Conservation (phyloP, 2,113 vertebrate species). For the Hemichromis elongatus region DNA sequence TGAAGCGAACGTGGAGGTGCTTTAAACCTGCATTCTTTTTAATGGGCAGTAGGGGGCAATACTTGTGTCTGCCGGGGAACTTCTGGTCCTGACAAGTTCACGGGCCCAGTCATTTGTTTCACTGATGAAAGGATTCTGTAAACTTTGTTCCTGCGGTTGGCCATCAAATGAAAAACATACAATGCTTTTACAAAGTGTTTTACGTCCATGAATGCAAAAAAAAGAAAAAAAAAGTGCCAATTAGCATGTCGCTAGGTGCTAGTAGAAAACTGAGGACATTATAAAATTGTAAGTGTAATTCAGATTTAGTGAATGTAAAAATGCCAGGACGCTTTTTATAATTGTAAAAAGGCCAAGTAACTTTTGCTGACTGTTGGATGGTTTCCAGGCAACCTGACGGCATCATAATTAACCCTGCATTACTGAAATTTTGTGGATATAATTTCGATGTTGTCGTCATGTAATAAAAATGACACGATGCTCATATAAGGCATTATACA, state of each 20-base stretch:
- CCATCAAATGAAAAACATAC: neutral
- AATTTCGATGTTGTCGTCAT: neutral
- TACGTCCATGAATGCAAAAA: neutral
- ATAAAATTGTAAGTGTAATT: neutral
- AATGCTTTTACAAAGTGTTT: neutral
- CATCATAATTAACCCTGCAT: neutral
- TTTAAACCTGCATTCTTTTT: neutral
- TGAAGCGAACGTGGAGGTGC: neutral
- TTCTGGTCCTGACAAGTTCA: neutral
- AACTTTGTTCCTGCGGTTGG: neutral
- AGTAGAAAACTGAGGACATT: neutral
- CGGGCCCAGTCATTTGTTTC: neutral
- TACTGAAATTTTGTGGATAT: neutral
- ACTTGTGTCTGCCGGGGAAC: neutral
- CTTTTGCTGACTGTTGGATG: neutral
- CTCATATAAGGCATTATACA: neutral
- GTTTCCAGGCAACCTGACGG: neutral
- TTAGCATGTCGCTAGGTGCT: neutral
- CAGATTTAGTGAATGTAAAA: neutral
- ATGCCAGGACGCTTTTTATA: neutral
- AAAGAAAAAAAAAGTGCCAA: neutral
- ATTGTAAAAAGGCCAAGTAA: neutral
- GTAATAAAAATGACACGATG: neutral
- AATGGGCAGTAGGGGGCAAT: neutral
- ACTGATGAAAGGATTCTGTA: neutral